phyloP scores from a whole-genome alignment of 2,888 invertebrate genomes.

The Eristalis intricaria region DNA sequence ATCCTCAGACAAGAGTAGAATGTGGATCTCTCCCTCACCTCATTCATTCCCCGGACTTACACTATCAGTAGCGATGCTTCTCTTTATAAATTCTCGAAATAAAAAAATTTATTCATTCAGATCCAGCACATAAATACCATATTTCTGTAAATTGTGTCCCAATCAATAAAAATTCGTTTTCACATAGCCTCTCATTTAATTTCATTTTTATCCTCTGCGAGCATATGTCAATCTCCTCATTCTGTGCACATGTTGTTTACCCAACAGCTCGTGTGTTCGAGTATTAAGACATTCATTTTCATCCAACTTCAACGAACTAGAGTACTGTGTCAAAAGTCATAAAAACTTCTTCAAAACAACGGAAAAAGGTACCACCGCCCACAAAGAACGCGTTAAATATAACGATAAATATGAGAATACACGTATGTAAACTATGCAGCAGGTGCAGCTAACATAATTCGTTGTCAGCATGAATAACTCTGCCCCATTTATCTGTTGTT shows the following conservation, averaged over 20 bases:
- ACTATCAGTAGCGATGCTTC: too few species aligned
- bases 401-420: conserved; percentile 1
- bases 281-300: neutral
- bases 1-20: too few species aligned
- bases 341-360: conserved; percentile 20
- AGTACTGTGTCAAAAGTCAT: conserved; percentile 6
- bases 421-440: conserved; percentile 33
- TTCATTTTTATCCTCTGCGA: too few species aligned
- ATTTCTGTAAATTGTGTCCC: too few species aligned
- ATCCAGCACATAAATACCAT: too few species aligned
- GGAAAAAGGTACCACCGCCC: conserved; percentile 24
- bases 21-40: too few species aligned
- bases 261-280: neutral
- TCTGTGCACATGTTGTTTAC: neutral
- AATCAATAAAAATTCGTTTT: too few species aligned
- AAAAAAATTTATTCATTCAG: too few species aligned
- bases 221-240: neutral
- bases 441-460: conserved; percentile 50
- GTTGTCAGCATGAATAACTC: conserved; percentile 63
- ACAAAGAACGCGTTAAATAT: conserved; percentile 13
- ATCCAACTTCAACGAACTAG: neutral
- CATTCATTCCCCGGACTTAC: too few species aligned
- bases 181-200: too few species aligned
- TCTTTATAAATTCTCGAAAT: too few species aligned
- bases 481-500: conserved; percentile 58